Evolutionary conservation across 2,888 invertebrate species (phyloP).

Genomic region (Auanema sp.): DNA sequence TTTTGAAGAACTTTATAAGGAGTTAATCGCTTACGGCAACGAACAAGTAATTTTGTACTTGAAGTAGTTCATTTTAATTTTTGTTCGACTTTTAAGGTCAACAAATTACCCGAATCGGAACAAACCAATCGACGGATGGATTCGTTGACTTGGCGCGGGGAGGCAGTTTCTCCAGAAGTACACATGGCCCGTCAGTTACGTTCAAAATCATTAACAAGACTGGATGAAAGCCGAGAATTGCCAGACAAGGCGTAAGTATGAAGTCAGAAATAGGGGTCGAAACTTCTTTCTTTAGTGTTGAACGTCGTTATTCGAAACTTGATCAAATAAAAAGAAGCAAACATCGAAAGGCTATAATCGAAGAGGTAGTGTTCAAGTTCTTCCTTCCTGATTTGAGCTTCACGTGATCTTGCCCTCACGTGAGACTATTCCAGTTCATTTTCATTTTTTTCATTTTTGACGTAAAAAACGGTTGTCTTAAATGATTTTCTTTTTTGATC

Average conservation of each 20-base stretch:
- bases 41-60: slow-evolving; percentile 5
- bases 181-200: slow-evolving; percentile 18
- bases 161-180: slow-evolving; percentile 10
- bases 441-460: neutral
- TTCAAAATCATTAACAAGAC: slow-evolving; percentile 44
- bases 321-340: slow-evolving; percentile 29
- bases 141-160: slow-evolving; percentile 15
- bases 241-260: neutral
- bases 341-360: slow-evolving; percentile 28
- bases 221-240: slow-evolving; percentile 32
- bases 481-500: neutral
- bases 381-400: neutral
- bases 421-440: neutral
- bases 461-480: neutral
- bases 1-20: slow-evolving; percentile 44
- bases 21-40: slow-evolving; percentile 39
- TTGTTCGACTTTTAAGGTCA: neutral
- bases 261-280: neutral
- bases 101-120: neutral
- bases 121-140: neutral
- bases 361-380: slow-evolving; percentile 5
- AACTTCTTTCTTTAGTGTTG: slow-evolving; percentile 32
- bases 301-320: slow-evolving; percentile 36
- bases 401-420: too few relatives aligned
- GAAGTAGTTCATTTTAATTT: too few relatives aligned